Evolutionary conservation across 92 coral and sea anemone species (phyloP), one percentile per base, ranked within the genome.

Genomic region (Virgularia gustaviana): DNA sequence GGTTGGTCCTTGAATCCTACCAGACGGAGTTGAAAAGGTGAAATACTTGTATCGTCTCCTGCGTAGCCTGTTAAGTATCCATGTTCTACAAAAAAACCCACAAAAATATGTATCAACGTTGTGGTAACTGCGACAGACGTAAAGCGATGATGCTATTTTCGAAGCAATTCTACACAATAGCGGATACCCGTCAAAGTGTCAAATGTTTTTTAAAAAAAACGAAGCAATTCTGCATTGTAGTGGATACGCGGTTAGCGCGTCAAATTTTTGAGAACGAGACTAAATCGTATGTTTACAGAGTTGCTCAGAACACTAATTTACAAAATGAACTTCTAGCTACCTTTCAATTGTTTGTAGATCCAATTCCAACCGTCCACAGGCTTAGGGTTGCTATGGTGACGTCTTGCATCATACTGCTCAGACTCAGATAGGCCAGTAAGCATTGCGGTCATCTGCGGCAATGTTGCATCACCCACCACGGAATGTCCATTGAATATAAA

Each of bases 311-410:
- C n/a, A n/a, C n/a, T n/a, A n/a, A n/a, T n/a, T n/a, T n/a, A n/a
- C n/a, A n/a, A n/a, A n/a, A n/a, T n/a, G n/a, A n/a, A n/a, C n/a
- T n/a, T n/a, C n/a, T n/a, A n/a, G n/a, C n/a, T n/a, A 47, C 55
- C 33, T 45, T 86, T 86, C 31, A 88, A 84, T 6, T 83, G 83
- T 68, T 79, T 80, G 76, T 86, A 89, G 33, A 89, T 72, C 85
- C 90, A 88, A 16, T 90, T 88, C 96, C 96, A 89, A 58, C 78
- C 71, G 82, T 89, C 91, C 20, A 89, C 78, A 6, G 89, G 80
- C 11, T 39, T 79, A 23, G 78, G 29, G 15, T 61, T 81, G 7
- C 52, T 63, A 28, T 55, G 81, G 52, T 55, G 80, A 29, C 91
- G 80, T 18, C 91, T 77, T 38, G 96, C 91, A 25, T 88, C 94